A percentile compares a stretch with the other conserved stretches of the same genome.
phyloP scores from a whole-genome alignment of 1,140 invertebrate genomes.

The Apocrypta bakeri region DNA sequence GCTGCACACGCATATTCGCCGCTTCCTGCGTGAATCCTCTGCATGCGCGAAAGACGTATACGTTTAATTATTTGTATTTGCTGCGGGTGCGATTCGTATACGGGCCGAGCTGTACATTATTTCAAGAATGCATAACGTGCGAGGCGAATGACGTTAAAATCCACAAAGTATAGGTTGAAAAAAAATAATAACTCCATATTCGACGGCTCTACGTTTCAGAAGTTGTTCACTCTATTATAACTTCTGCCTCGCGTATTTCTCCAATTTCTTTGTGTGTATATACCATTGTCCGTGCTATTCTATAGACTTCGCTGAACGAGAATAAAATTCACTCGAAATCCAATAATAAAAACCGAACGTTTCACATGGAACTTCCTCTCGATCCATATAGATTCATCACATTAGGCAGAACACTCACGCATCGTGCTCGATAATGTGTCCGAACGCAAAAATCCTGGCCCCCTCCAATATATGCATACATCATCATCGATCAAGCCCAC shows the following conservation, averaged over 20 bases:
- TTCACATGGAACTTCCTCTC: background rate
- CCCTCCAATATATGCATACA: slow-evolving; percentile 12
- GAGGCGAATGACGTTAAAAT: background rate
- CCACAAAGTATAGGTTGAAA: too few species aligned
- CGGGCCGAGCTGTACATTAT: too few species aligned
- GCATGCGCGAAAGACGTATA: too few species aligned
- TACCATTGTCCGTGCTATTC: too few species aligned
- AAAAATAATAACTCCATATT: too few species aligned
- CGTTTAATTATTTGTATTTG: background rate
- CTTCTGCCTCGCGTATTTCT: too few species aligned
- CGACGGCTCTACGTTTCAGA: too few species aligned
- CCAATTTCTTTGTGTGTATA: too few species aligned
- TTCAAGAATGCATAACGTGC: too few species aligned
- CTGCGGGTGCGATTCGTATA: background rate
- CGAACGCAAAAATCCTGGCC: background rate
- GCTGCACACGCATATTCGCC: background rate
- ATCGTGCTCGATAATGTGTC: slow-evolving; percentile 10
- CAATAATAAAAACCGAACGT: background rate
- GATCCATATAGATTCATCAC: background rate
- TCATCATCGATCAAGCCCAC: slow-evolving; percentile 36
- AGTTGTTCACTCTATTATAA: too few species aligned
- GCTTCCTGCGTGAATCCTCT: background rate
- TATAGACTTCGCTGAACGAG: background rate
- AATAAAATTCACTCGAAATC: background rate
- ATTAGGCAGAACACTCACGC: background rate